Evolutionary conservation across 2,113 vertebrate species (phyloP).

Genomic region (Psephotus haematonotus): DNA sequence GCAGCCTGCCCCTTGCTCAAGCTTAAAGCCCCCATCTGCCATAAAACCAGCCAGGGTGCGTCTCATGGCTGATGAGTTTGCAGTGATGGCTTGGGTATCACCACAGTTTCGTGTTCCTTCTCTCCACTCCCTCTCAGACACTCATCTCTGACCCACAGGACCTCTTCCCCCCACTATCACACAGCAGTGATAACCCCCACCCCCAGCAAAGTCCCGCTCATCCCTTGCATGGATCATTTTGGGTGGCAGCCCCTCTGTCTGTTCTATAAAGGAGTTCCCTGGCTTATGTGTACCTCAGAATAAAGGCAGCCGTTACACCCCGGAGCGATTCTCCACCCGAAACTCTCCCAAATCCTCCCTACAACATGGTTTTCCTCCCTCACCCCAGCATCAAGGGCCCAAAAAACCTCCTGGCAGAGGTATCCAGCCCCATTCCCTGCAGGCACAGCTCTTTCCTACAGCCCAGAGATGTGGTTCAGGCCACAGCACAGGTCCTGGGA

Average conservation of each 20-base stretch:
- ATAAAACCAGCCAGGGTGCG: background rate
- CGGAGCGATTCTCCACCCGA: background rate
- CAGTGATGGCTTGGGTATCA: background rate
- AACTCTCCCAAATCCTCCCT: background rate
- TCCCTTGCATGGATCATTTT: background rate
- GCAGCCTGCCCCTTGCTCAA: background rate
- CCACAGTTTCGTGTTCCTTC: background rate
- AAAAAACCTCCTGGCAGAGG: background rate
- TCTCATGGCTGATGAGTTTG: rapidly evolving
- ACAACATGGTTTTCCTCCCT: background rate
- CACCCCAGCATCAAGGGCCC: background rate
- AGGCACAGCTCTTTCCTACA: background rate
- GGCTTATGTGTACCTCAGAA: background rate
- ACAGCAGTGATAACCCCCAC: background rate
- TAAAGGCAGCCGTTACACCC: background rate
- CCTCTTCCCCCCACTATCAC: background rate
- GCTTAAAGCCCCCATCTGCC: background rate
- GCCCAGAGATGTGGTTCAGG: background rate
- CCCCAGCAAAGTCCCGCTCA: background rate
- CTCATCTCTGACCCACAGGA: background rate
- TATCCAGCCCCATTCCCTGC: background rate
- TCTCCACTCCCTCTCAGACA: background rate
- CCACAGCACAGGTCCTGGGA: background rate
- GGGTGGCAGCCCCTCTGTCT: background rate
- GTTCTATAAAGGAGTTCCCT: background rate